phyloP scores from a whole-genome alignment of 2,888 invertebrate species.

The Lissocephala sabroskyi region DNA sequence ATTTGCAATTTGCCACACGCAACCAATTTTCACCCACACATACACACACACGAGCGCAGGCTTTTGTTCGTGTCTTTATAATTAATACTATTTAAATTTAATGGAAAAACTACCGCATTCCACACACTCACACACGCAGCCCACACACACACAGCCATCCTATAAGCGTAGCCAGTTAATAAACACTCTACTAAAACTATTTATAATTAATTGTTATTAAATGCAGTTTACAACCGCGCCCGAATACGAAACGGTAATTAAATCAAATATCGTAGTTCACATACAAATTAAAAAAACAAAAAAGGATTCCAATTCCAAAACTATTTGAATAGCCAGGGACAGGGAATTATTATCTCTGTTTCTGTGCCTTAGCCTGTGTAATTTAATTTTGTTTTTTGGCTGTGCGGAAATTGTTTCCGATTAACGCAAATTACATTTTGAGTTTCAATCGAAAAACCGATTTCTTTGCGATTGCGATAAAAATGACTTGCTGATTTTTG shows the following conservation, averaged over 20 bases:
- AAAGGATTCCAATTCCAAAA: neutral
- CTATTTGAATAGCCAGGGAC: constrained; percentile 21
- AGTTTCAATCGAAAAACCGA: constrained; percentile 5
- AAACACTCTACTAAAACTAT: constrained; percentile 47
- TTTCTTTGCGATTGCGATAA: too few species aligned
- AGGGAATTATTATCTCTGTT: neutral
- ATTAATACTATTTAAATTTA: constrained; percentile 19
- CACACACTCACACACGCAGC: too few species aligned
- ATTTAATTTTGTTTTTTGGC: constrained; percentile 43
- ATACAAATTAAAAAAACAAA: constrained; percentile 22
- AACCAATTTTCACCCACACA: neutral
- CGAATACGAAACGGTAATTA: constrained; percentile 73
- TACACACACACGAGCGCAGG: constrained; percentile 12
- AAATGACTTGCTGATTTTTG: too few species aligned
- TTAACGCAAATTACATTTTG: constrained; percentile 47
- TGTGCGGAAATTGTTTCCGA: constrained; percentile 48
- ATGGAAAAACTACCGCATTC: constrained; percentile 27
- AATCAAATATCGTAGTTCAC: constrained; percentile 19
- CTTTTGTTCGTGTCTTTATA: constrained; percentile 13
- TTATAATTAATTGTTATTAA: constrained; percentile 57
- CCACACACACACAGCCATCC: too few species aligned
- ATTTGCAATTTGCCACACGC: too few species aligned
- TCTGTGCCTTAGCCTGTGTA: constrained; percentile 12
- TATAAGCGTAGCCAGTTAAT: too few species aligned
- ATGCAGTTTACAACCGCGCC: constrained; percentile 72